Evolutionary conservation across 2,888 invertebrate genomes (phyloP), one percentile per base, ranked within the genome.

Genomic region (Scaptomyza flava): DNA sequence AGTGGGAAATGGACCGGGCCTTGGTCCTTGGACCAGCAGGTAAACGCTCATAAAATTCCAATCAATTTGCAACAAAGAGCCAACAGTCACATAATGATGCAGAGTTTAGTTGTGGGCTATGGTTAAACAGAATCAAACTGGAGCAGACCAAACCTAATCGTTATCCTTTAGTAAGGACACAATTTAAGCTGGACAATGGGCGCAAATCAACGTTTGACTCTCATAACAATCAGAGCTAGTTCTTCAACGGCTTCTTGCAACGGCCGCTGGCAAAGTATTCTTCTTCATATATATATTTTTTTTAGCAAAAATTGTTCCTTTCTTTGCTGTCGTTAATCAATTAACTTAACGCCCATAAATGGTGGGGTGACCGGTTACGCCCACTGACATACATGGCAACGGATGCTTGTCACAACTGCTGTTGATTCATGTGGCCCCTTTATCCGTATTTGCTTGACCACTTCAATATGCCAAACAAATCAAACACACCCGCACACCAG

Each of bases 391-490:
- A 66, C 54, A 52, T 42, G 67, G 59, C 34, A 59, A 47, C 50
- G 67, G 41, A 41, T 63, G 47, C 41, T 42, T 17, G 51, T 68
- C 47, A 52, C 63, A 64, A 42, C 52, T 50, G 59, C 59, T 67
- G 61, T 34, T 76, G 81, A 76, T 75, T 75, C 69, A 72, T 66
- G 68, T 64, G 63, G 45, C 68, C 64, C 65, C 41, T 41, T 73
- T 38, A 33, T 52, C 23, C 43, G 50, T 58, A 72, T 75, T 58
- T 69, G 75, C 70, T 75, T 90, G 90, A 90, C 90, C 90, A 90
- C 90, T 90, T 90, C 90, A 90, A 90, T 89, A 90, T 90, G 90
- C 89, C 90, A 90, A 86, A 79, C 75, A 82, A 85, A 87, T 87
- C 86, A 81, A 83, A 85, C 51, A 56, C 81, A 81, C 64, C 68